These are phyloP conservation scores for Pluvianellus socialis DNA, from an alignment of 2,113 vertebrate species.

Conservation along the genomic window DNA sequence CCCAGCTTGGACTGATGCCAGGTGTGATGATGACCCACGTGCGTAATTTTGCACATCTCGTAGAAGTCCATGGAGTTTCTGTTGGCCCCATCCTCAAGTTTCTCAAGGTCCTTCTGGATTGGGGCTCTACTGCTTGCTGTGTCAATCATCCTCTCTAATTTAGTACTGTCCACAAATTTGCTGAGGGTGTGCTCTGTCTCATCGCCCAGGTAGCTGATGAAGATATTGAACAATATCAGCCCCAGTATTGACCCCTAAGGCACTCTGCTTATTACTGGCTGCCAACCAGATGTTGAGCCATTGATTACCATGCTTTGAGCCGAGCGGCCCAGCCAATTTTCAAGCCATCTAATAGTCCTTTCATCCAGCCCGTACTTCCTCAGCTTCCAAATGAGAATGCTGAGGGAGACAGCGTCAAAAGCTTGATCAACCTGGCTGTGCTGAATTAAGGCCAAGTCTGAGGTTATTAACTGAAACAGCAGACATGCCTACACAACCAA, in stretches of 20 bases:
- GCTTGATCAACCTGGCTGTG: neutral
- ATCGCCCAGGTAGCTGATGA: constrained; percentile 19
- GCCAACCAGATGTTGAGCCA: constrained; percentile 34
- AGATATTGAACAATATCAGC: constrained; percentile 28
- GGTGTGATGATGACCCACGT: neutral
- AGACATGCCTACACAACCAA: constrained; percentile 18
- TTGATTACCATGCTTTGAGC: constrained; percentile 25
- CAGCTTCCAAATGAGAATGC: constrained; percentile 15
- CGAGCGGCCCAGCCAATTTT: neutral
- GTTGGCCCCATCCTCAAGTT: neutral
- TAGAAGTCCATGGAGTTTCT: neutral
- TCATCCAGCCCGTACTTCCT: neutral
- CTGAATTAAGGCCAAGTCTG: constrained; percentile 7
- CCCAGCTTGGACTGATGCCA: neutral
- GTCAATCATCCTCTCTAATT: neutral
- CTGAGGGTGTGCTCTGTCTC: constrained; percentile 12
- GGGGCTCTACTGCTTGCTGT: neutral
- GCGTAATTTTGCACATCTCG: neutral
- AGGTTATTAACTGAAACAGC: neutral
- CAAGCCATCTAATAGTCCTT: neutral
- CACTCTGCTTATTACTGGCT: constrained; percentile 41
- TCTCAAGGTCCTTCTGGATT: neutral
- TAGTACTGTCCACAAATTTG: neutral
- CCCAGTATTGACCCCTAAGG: constrained; percentile 44
- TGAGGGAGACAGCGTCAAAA: neutral